A percentile compares a stretch with the other conserved stretches of the same genome.
Evolutionary conservation across 2,888 invertebrate genomes (phyloP).

Genomic region (Tinea pellionella): DNA sequence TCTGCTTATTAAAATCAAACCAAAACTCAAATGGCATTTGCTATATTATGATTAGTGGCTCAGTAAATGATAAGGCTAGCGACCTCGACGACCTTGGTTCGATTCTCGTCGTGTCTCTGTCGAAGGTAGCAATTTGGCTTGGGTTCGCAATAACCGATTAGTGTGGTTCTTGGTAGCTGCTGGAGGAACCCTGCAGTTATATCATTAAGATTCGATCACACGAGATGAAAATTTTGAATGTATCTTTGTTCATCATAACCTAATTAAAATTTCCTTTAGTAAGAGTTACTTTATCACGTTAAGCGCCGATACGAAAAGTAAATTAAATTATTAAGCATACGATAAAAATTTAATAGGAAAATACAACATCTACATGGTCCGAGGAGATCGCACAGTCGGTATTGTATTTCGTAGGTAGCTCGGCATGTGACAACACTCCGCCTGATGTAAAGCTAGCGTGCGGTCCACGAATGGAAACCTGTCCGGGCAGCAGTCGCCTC

Average conservation of each 20-base stretch:
- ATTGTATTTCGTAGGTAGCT: too few relatives aligned
- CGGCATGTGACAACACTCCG: too few relatives aligned
- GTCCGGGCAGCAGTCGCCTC: too few relatives aligned
- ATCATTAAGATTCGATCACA: constrained; percentile 44
- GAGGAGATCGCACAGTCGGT: too few relatives aligned
- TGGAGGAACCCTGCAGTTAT: constrained; percentile 47
- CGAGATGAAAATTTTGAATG: constrained; percentile 15
- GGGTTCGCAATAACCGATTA: constrained; percentile 63
- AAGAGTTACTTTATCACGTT: too few relatives aligned
- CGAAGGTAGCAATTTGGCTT: constrained; percentile 52
- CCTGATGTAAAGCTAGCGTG: too few relatives aligned
- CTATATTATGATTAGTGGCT: constrained; percentile 53
- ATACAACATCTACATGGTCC: too few relatives aligned
- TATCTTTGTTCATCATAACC: too few relatives aligned
- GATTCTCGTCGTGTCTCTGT: constrained; percentile 60
- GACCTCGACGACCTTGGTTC: constrained; percentile 63
- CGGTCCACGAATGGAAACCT: too few relatives aligned
- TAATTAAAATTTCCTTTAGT: neutral
- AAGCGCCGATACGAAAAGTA: too few relatives aligned
- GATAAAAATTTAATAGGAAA: too few relatives aligned
- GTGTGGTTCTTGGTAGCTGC: constrained; percentile 58
- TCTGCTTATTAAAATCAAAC: constrained; percentile 47
- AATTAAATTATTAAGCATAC: too few relatives aligned
- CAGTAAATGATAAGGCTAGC: constrained; percentile 13
- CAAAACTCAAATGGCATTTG: constrained; percentile 63